A percentile compares a stretch with the other conserved stretches of the same genome.
phyloP scores from a whole-genome alignment of 2,113 vertebrate genomes.

The Athene noctua region DNA sequence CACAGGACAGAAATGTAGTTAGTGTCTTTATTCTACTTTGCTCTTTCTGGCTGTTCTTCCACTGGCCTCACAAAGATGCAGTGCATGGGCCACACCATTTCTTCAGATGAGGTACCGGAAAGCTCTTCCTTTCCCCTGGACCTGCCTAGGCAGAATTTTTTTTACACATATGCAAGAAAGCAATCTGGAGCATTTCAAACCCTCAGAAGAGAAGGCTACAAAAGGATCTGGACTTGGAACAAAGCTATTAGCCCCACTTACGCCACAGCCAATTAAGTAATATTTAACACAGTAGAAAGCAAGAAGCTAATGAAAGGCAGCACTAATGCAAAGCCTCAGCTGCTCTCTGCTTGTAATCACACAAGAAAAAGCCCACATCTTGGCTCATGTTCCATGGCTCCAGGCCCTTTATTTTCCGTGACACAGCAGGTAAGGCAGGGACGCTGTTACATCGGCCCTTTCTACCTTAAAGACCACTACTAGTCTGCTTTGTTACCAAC shows the following conservation, averaged over 20 bases:
- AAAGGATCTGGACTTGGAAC: neutral
- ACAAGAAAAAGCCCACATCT: neutral
- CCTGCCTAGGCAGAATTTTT: neutral
- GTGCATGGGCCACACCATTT: neutral
- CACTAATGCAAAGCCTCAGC: slow-evolving; percentile 41
- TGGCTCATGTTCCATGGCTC: neutral
- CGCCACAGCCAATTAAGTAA: slow-evolving; percentile 30
- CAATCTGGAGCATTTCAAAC: fast-evolving
- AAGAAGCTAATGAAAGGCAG: slow-evolving; percentile 36
- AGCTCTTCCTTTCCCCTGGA: neutral
- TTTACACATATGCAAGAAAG: neutral
- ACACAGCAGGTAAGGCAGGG: neutral
- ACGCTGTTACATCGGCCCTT: neutral
- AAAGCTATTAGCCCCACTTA: neutral
- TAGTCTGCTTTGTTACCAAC: neutral
- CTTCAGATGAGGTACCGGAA: neutral
- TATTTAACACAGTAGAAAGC: slow-evolving; percentile 44
- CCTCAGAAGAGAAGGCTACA: neutral
- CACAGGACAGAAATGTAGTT: neutral
- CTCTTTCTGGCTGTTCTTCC: neutral
- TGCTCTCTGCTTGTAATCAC: neutral
- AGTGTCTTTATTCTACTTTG: neutral
- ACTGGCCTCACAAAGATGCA: neutral
- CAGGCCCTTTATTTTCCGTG: neutral
- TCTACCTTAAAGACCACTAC: neutral